Evolutionary conservation across 1,140 invertebrate species (phyloP), one percentile per base, ranked within the genome.

Genomic region (Himalopsyche phryganea): DNA sequence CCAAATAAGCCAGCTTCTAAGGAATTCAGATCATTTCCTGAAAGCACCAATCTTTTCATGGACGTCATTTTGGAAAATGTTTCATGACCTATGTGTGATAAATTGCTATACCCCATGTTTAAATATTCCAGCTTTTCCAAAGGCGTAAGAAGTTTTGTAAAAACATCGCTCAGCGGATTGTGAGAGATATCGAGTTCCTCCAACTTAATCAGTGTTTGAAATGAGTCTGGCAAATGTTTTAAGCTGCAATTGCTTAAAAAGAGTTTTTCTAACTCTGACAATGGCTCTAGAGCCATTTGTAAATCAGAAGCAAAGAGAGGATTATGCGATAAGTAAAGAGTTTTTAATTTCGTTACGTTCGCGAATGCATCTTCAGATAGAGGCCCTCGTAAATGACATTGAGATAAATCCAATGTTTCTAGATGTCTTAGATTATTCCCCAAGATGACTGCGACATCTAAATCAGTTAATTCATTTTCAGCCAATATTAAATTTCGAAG

Each of bases 91-190:
- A 88, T 80, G 56, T 84, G 76, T 1, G 83, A 83, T 7, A 88
- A 71, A 67, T 84, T 83, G 69, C 85, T 86, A 63, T 86, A 86
- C 6, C 85, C 85, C 85, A 88, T 88, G 65, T 88, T 85, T 7
- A 88, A 70, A 66, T 84, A 85, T 70, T 86, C 82, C 9, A 88
- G 70, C 15, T 82, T 82, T 35, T 82, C 80, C 1, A 88, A 67
- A 0, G 85, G 85, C 0, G 82, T 81, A n/a, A 88, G 69, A 11
- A 87, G 67, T 65, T 76, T 80, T 10, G 84, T 84, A 66, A 87
- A 88, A 0, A 83, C 85, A 66, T 87, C 82, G 18, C 81, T 81
- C 0, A 88, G 66, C 1, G 85, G 85, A 73, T 87, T 87, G 56
- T 85, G 79, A 0, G 85, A 87, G 59, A 87, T 83, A 64, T 86